Percentiles rank a stretch among this genome's conserved stretches.
Evolutionary conservation across 2,797 vertebrate species (phyloP).

Genomic region (Hephaestus fuliginosus): DNA sequence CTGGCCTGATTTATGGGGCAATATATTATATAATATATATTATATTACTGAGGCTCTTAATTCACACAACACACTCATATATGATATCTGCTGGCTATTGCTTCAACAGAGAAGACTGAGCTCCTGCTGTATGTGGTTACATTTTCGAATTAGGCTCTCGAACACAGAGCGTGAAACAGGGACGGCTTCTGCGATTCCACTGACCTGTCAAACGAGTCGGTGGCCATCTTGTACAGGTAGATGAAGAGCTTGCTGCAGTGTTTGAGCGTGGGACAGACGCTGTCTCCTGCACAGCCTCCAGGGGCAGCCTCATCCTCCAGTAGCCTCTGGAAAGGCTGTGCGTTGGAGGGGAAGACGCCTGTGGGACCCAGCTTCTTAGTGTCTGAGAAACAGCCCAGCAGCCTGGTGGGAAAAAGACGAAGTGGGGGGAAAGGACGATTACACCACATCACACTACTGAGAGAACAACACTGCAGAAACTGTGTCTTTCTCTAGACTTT

Average conservation of each 20-base stretch:
- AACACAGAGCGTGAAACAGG: neutral
- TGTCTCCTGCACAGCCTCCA: conserved; percentile 83
- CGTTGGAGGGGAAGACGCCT: conserved; percentile 92
- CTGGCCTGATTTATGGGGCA: neutral
- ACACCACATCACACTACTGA: neutral
- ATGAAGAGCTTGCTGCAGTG: conserved; percentile 99
- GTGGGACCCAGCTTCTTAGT: conserved; percentile 92
- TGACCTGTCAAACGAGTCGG: conserved; percentile 99
- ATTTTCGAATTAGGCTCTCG: neutral
- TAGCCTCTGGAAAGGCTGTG: conserved; percentile 95
- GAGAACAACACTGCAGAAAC: neutral
- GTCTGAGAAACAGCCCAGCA: conserved; percentile 97
- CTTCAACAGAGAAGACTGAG: neutral
- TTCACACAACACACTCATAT: neutral
- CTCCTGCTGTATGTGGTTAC: no score
- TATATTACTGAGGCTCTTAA: neutral
- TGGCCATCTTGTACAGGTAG: conserved; percentile 98
- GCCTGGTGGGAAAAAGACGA: conserved; percentile 73
- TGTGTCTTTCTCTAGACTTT: neutral
- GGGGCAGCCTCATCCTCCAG: conserved; percentile 91
- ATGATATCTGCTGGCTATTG: neutral
- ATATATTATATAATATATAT: neutral
- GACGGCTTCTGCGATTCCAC: conserved; percentile 5
- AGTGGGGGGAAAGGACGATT: neutral
- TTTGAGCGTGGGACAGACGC: conserved; percentile 91